These are phyloP conservation scores for Oscheius onirici DNA, from an alignment of 2,888 invertebrate species.

Conservation along the genomic window DNA sequence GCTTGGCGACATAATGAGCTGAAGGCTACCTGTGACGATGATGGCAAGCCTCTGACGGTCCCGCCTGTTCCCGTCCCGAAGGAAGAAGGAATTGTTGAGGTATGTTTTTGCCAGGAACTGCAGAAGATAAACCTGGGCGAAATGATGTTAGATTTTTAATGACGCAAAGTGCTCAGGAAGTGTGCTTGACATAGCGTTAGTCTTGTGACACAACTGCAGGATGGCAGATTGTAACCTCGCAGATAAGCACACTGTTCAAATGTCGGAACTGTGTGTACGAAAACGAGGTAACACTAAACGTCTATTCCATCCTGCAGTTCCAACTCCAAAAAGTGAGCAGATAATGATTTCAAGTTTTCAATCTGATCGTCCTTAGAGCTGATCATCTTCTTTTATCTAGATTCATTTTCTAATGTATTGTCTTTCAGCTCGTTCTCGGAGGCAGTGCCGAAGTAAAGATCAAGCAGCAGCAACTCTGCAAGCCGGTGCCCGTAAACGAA, in stretches of 20 bases:
- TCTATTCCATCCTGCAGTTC: neutral
- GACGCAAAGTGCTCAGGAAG: neutral
- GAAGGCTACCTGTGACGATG: conserved; percentile 42
- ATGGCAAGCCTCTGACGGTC: conserved; percentile 50
- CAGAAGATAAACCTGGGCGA: no score
- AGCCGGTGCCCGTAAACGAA: conserved; percentile 29
- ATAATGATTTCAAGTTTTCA: conserved; percentile 30
- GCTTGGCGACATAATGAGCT: conserved; percentile 46
- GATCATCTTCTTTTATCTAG: neutral
- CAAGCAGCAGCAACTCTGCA: conserved; percentile 25
- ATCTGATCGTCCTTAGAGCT: conserved; percentile 23
- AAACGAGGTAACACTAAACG: neutral
- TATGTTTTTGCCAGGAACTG: no score
- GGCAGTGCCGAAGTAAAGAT: conserved; percentile 33
- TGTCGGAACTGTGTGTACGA: conserved; percentile 5
- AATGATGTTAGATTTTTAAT: neutral
- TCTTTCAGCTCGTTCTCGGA: conserved; percentile 36
- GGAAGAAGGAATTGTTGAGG: conserved; percentile 32
- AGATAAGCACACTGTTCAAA: conserved; percentile 12
- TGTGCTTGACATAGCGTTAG: no score
- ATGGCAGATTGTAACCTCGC: neutral
- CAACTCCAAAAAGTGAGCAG: neutral
- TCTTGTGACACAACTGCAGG: no score
- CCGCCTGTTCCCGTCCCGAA: conserved; percentile 43
- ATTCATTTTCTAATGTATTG: neutral